phyloP scores from a whole-genome alignment of 2,113 vertebrate species.

The Cercocebus atys region DNA sequence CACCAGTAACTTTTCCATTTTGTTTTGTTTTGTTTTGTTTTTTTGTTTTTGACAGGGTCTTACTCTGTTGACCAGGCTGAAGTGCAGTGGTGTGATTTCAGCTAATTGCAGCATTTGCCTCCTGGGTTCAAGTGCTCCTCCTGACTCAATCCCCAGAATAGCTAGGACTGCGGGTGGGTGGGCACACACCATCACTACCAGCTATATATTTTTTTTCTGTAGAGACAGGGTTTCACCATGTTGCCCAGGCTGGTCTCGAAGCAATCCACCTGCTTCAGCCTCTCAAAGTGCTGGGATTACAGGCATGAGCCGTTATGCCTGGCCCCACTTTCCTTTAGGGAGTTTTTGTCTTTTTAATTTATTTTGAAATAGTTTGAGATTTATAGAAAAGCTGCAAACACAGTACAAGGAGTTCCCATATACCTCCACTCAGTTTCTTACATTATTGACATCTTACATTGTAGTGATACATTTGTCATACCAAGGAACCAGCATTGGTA shows the following conservation, averaged over 20 bases:
- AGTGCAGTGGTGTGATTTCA: background rate
- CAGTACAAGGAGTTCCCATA: background rate
- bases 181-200: background rate
- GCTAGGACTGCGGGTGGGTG: background rate
- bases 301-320: background rate
- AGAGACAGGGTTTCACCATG: background rate
- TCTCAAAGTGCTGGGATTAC: background rate
- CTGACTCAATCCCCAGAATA: background rate
- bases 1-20: background rate
- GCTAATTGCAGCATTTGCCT: background rate
- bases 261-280: background rate
- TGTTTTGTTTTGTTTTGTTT: background rate
- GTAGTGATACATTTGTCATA: background rate
- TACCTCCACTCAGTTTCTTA: background rate
- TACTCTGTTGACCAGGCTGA: background rate
- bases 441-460: background rate
- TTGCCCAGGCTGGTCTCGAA: background rate
- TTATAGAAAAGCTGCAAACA: background rate
- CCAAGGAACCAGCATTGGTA: background rate
- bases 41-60: background rate
- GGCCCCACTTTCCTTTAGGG: background rate
- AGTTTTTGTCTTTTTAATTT: background rate
- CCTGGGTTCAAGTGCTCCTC: background rate
- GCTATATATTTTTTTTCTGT: background rate
- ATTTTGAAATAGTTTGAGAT: too few species aligned